Percentiles rank a stretch among this genome's conserved stretches.
phyloP scores from a whole-genome alignment of 2,113 vertebrate species.

The Ictalurus punctatus region DNA sequence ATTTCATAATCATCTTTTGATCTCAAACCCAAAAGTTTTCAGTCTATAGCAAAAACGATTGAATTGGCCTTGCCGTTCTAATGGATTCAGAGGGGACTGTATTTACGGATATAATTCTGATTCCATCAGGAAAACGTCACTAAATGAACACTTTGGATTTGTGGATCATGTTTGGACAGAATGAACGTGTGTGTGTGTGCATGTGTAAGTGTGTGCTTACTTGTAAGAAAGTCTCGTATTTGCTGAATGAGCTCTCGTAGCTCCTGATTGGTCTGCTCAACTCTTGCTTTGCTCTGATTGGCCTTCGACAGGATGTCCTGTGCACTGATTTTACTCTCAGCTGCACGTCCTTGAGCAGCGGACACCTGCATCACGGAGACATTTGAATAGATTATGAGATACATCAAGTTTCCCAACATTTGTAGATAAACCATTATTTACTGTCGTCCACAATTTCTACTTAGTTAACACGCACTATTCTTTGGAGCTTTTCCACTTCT shows the following conservation, averaged over 20 bases:
- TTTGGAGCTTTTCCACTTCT: conserved; percentile 92
- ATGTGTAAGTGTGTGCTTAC: conserved; percentile 67
- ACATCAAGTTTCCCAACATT: neutral
- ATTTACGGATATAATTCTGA: neutral
- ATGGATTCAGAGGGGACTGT: too few relatives aligned
- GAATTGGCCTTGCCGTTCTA: too few relatives aligned
- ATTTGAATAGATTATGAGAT: neutral
- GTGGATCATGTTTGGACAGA: neutral
- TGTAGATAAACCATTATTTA: neutral
- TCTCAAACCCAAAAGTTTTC: too few relatives aligned
- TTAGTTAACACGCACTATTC: conserved; percentile 76
- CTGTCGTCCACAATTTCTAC: neutral
- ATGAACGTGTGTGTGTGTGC: neutral
- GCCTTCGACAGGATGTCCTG: conserved; percentile 84
- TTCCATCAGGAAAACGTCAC: neutral
- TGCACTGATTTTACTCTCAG: conserved; percentile 85
- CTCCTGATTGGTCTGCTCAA: conserved; percentile 89
- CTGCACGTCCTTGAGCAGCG: conserved; percentile 85
- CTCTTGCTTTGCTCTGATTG: conserved; percentile 84
- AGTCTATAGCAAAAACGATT: too few relatives aligned
- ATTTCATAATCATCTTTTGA: too few relatives aligned
- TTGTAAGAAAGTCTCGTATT: conserved; percentile 88
- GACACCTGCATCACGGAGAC: conserved; percentile 77
- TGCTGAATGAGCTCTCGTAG: conserved; percentile 90
- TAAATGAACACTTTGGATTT: neutral